Percentiles rank a stretch among this genome's conserved stretches.
phyloP scores from a whole-genome alignment of 2,113 vertebrate genomes.

The Phodopus roborovskii region DNA sequence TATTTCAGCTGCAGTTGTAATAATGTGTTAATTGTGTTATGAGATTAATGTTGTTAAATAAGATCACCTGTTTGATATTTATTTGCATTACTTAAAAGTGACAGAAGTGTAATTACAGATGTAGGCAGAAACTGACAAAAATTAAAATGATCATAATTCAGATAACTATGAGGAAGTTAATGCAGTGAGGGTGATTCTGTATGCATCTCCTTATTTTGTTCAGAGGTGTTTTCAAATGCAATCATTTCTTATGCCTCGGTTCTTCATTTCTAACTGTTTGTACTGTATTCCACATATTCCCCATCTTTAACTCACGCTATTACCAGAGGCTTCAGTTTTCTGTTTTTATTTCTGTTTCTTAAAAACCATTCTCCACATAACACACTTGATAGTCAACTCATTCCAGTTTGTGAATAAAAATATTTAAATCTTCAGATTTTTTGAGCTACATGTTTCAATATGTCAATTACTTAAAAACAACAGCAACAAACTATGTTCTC shows the following conservation, averaged over 20 bases:
- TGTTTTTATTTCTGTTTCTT: neutral
- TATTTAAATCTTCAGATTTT: neutral
- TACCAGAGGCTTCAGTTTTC: neutral
- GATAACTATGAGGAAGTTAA: neutral
- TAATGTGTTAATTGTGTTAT: conserved; percentile 24
- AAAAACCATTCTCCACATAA: neutral
- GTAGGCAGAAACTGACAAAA: neutral
- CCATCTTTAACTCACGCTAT: neutral
- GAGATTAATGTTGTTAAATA: conserved; percentile 19
- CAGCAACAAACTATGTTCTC: neutral
- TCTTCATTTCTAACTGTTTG: neutral
- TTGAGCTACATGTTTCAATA: neutral
- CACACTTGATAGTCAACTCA: neutral
- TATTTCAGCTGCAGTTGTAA: conserved; percentile 40
- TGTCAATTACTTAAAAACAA: neutral
- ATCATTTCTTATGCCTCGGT: fast-evolving
- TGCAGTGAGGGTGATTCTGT: neutral
- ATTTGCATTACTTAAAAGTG: conserved; percentile 23
- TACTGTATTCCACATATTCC: neutral
- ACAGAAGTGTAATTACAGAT: neutral
- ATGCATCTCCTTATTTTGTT: neutral
- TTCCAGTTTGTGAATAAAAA: neutral
- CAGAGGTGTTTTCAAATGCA: neutral
- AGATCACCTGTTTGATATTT: conserved; percentile 57
- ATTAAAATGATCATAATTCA: neutral